Evolutionary conservation across 2,113 vertebrate genomes (phyloP), one percentile per base, ranked within the genome.

Genomic region (Stomatorhinus ivindoensis): DNA sequence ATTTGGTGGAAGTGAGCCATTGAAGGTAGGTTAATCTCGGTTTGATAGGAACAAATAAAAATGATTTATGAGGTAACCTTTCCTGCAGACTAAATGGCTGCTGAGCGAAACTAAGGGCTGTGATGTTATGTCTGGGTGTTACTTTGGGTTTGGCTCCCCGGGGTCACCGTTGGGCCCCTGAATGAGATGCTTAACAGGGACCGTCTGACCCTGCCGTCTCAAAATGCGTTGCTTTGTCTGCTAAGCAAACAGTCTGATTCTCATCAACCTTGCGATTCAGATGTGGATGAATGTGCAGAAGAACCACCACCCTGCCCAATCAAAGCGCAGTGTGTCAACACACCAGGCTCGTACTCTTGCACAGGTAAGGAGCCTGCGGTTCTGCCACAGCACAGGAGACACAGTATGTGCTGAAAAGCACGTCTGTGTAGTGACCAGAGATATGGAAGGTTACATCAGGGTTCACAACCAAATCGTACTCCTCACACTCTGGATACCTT

Each of bases 251-350:
- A 82, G 44, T 21, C 15, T 82, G 76, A 82, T 50, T 15, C 51
- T 42, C 42, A 46, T 35, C 48, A 44, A 84, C 27, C 61, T 19
- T 39, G 21, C 73, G 31, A 92, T 88, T 39, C 91, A 96, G 96
- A 96, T 91, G 90, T 95, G 0, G 91, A 96, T 89, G 95, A 96
- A 92, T 96, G 96, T 93, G 91, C 92, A 6, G 90, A 92, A 31
- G 88, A 90, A 42, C 87, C 83, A 7, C 91, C 92, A 19, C 86
- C 92, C 44, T 96, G 96, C 88, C 93, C 94, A 44, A 76, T 91
- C 87, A 90, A 92, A 24, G 87, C 92, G 86, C 90, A 94, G 69
- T 96, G 96, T 35, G 39, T 91, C 46, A 96, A 96, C 92, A 91
- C 88, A 51, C 92, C 92, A 46, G 95, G 96, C 11, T 94, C 95